A percentile compares a stretch with the other conserved stretches of the same genome.
phyloP scores from a whole-genome alignment of 2,797 vertebrate genomes.

The Pitangus sulphuratus region DNA sequence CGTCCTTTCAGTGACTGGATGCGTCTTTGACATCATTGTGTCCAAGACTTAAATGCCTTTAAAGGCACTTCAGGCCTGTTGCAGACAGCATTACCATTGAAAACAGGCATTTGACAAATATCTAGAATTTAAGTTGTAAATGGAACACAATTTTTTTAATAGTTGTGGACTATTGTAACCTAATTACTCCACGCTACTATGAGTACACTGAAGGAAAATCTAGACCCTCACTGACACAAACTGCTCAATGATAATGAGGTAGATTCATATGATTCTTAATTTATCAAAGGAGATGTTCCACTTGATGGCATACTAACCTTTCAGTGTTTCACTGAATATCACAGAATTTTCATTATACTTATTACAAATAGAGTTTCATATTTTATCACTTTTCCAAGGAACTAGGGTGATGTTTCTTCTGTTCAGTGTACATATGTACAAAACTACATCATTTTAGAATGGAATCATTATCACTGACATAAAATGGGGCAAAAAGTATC shows the following conservation, averaged over 20 bases:
- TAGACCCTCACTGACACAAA: background rate
- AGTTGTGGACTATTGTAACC: background rate
- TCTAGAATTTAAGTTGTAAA: background rate
- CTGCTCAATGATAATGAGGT: background rate
- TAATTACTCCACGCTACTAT: background rate
- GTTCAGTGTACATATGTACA: background rate
- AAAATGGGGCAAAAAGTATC: background rate
- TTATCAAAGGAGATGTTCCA: background rate
- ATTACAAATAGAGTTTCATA: background rate
- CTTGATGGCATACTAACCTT: background rate
- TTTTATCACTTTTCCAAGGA: background rate
- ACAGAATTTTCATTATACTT: background rate
- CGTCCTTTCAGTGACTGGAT: background rate
- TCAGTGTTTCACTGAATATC: background rate
- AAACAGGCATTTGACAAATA: background rate
- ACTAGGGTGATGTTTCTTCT: background rate
- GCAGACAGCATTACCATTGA: background rate
- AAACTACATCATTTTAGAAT: background rate
- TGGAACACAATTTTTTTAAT: background rate
- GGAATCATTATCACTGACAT: background rate
- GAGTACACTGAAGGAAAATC: background rate
- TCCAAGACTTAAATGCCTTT: background rate
- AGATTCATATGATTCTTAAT: background rate
- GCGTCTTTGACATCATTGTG: background rate
- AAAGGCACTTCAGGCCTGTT: background rate